Evolutionary conservation across 2,888 invertebrate genomes (phyloP).

Genomic region (Heliconius erato): DNA sequence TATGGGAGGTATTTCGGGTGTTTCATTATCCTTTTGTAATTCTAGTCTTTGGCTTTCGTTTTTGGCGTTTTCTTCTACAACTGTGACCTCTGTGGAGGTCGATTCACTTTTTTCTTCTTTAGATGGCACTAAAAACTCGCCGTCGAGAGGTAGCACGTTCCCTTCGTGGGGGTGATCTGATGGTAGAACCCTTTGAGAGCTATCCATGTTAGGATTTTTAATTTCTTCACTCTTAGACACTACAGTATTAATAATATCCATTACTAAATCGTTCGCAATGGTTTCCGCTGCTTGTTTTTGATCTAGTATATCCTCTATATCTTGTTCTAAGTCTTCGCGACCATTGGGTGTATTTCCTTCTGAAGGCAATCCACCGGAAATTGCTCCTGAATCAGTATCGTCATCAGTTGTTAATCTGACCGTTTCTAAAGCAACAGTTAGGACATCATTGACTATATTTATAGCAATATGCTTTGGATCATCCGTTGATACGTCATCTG

Average conservation of each 20-base stretch:
- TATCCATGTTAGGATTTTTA: constrained; percentile 53
- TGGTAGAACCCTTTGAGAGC: constrained; percentile 70
- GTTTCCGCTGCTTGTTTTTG: constrained; percentile 71
- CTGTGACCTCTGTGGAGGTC: constrained; percentile 43
- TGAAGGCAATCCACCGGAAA: constrained; percentile 78
- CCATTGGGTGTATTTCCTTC: constrained; percentile 82
- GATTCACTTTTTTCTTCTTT: constrained; percentile 62
- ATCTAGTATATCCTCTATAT: constrained; percentile 75
- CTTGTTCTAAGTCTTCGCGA: constrained; percentile 78
- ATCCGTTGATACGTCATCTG: constrained; percentile 65
- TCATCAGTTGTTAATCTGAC: constrained; percentile 79
- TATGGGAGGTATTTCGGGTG: constrained; percentile 88
- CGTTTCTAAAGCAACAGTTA: constrained; percentile 79
- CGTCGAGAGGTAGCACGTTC: constrained; percentile 78
- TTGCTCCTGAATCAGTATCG: constrained; percentile 81
- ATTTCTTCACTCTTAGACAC: constrained; percentile 64
- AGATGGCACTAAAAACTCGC: constrained; percentile 72
- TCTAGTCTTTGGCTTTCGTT: constrained; percentile 73
- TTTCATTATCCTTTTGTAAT: constrained; percentile 69
- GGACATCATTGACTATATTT: constrained; percentile 81
- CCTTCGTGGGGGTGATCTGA: constrained; percentile 77
- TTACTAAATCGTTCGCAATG: constrained; percentile 73
- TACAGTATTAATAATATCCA: constrained; percentile 70
- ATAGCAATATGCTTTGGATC: constrained; percentile 79
- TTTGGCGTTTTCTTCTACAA: constrained; percentile 66